These are phyloP conservation scores for Anser brachyrhynchus DNA, from an alignment of 2,113 vertebrate genomes.

Conservation along the genomic window DNA sequence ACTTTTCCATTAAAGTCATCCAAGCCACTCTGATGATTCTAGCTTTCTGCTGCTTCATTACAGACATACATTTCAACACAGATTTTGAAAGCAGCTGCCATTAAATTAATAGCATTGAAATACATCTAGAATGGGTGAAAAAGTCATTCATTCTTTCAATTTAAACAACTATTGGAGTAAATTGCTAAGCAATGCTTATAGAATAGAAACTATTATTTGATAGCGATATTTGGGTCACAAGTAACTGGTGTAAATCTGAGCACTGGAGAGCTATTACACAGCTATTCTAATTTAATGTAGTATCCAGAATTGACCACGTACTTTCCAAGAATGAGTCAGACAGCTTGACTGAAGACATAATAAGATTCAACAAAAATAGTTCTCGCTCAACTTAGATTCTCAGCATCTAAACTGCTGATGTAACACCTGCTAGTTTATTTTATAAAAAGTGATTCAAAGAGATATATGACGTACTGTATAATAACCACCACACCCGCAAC, in stretches of 20 bases:
- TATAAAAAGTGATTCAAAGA: not conserved
- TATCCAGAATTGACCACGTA: not conserved
- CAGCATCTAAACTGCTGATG: not conserved
- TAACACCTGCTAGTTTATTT: not conserved
- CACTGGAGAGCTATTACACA: not conserved
- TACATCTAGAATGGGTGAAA: not conserved
- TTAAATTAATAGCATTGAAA: not conserved
- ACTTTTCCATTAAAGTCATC: not conserved
- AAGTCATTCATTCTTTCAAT: not conserved
- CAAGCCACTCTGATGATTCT: not conserved
- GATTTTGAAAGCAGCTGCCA: not conserved
- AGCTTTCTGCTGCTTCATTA: not conserved
- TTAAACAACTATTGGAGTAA: constrained; percentile 17
- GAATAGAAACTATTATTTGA: not conserved
- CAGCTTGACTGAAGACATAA: not conserved
- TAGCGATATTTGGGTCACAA: not conserved
- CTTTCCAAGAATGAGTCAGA: not conserved
- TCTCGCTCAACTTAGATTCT: not conserved
- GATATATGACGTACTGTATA: not conserved
- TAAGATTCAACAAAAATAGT: not conserved
- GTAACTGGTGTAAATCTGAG: constrained; percentile 46
- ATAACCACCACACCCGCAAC: rapidly evolving
- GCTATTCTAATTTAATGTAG: not conserved
- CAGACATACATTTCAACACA: rapidly evolving
- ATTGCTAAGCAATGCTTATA: not conserved